Conservation (phyloP, 2,888 invertebrate species). For the Tillus elongatus region DNA sequence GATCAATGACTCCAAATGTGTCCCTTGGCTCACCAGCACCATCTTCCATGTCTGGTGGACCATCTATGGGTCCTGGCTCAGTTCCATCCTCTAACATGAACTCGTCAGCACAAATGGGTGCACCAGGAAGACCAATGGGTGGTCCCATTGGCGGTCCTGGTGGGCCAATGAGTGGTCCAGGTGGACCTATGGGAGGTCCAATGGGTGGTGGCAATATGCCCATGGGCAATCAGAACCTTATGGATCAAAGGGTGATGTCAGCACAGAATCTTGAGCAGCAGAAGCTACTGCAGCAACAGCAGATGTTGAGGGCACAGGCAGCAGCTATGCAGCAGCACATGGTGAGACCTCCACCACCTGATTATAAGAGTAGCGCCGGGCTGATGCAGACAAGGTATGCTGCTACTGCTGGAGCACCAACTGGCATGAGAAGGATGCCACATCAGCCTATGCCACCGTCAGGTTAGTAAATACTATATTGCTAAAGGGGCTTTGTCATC, state of each 20-base stretch:
- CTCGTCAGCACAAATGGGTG: slow-evolving; percentile 2
- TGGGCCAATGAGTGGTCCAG: not conserved
- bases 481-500: no score
- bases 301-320: slow-evolving; percentile 51
- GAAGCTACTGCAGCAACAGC: slow-evolving; percentile 42
- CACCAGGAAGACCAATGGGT: not conserved
- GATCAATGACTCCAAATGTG: no score
- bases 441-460: slow-evolving; percentile 65
- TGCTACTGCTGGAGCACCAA: slow-evolving; percentile 38
- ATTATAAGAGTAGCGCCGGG: slow-evolving; percentile 65
- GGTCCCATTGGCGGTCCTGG: not conserved
- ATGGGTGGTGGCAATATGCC: slow-evolving; percentile 17
- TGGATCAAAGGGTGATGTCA: no score
- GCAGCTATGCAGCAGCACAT: slow-evolving; percentile 32
- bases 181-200: slow-evolving; percentile 5
- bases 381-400: slow-evolving; percentile 42
- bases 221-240: no score
- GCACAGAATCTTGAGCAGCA: slow-evolving; percentile 40
- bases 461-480: slow-evolving; percentile 43
- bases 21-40: no score
- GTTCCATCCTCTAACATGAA: no score
- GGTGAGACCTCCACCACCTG: slow-evolving; percentile 71
- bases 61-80: no score
- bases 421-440: slow-evolving; percentile 53
- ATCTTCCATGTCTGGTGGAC: no score